Evolutionary conservation across 2,888 invertebrate species (phyloP), one percentile per base, ranked within the genome.

Genomic region (Cephus pulcher): DNA sequence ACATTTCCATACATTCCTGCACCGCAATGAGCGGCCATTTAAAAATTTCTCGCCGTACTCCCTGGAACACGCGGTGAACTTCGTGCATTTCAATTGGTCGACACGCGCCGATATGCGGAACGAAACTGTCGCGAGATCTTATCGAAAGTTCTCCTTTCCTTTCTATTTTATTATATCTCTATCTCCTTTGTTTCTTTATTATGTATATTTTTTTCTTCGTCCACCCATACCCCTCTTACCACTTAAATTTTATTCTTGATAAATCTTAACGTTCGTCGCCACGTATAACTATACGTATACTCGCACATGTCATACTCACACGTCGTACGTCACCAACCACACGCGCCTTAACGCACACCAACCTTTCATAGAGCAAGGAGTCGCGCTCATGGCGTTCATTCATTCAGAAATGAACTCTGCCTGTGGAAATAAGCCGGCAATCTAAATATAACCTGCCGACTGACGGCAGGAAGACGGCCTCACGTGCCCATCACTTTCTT

Each of bases 341-440:
- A 23, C 56, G 56, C 56, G 56, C 23, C 56, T 56, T 23, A 56
- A 56, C 56, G 23, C 56, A 56, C 56, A 23, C 56, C 56, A 56
- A 56, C 56, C 56, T 56, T 23, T 56, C 56, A 56, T 56, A 56
- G 56, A 56, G 56, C 56, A 56, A 56, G 71, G 71, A 71, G 71
- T 71, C 71, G 71, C 71, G 23, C 56, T 56, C 56, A 56, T 56
- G 56, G 56, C 56, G 56, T 56, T 89, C 90, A 89, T 90, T 90
- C 89, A 90, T 88, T 88, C 89, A 88, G 88, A 89, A 89, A 88
- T 89, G 89, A 89, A 89, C 88, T 87, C 83, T 85, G 89, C 87
- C 87, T 85, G 86, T 88, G 89, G 89, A 89, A 89, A 89, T 86
- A 87, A 87, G 84, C 81, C 84, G 84, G 82, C 85, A 86, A 76